Base-by-base conservation (phyloP, 1,140 invertebrate species). In the Radopholus similis region DNA sequence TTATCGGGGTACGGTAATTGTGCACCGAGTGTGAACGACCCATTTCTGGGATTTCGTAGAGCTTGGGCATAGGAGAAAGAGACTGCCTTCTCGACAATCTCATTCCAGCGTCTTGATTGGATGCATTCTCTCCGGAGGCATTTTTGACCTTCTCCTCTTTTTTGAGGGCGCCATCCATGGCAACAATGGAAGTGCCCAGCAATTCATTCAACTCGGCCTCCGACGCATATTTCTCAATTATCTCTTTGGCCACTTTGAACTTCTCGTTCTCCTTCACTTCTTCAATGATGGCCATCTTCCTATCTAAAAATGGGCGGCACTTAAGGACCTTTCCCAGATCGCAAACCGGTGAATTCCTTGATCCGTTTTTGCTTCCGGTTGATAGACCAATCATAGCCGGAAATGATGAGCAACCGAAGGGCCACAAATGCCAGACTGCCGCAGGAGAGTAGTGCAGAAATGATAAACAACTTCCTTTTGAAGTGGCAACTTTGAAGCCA, bases 191-290 rank as follows among this genome's bases (percentile, higher is more conserved):
- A 54, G 30, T 54, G 51, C 51, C 51, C 49, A 23, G 28, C 32
- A 42, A n/a, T 2, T 2, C n/a, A 28, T 23, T 18, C 54, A 35
- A 9, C 9, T 76, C 68, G 0, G 64, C 68, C 28, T 37, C 53
- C 5, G 23, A 42, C 28, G 89, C 91, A 87, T 89, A 95, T 83
- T 90, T 92, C 79, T 93, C 89, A 56, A 95, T 85, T 75, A 95
- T 91, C 83, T 91, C 89, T 84, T 90, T 92, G 1, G 92, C 92
- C 77, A 93, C 91, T 86, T 96, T 97, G 83, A 95, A 98, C 1
- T 92, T 96, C 85, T 97, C 94, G 53, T 89, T 97, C 82, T 97
- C 93, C 88, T 92, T 95, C 35, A 97, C 93, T 83, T 93, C 89
- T 80, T 97, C 92, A 47, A 97, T 85, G 74, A 97, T 89, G 83